These are phyloP conservation scores for Nematostella vectensis DNA, from an alignment of 92 coral and sea anemone species.

Conservation along the genomic window DNA sequence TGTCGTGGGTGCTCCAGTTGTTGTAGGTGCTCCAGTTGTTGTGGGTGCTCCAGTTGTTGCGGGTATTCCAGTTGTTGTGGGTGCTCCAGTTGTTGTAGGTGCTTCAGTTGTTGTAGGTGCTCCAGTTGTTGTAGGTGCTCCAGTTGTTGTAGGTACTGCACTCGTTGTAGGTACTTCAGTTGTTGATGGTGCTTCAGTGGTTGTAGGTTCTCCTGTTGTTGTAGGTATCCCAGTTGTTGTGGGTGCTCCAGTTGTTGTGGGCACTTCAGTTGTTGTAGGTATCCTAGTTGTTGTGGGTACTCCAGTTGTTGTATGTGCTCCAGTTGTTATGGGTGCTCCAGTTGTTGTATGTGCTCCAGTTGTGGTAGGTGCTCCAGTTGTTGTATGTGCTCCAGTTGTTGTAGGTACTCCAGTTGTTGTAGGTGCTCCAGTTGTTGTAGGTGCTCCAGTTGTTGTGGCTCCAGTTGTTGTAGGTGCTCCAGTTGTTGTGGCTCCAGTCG, in stretches of 20 bases:
- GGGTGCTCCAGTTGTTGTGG: slow-evolving; percentile 5
- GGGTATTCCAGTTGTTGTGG: slow-evolving; percentile 16
- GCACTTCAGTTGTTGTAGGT: slow-evolving; percentile 3
- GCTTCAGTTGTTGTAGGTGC: slow-evolving; percentile 20
- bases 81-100: slow-evolving; percentile 16
- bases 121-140: slow-evolving; percentile 11
- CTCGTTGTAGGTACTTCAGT: slow-evolving; percentile 14
- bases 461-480: slow-evolving; percentile 16
- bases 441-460: slow-evolving; percentile 10
- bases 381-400: slow-evolving; percentile 23
- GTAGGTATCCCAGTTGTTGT: slow-evolving; percentile 12
- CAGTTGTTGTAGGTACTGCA: slow-evolving; percentile 14
- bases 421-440: slow-evolving; percentile 17
- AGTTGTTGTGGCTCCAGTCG: slow-evolving; percentile 14
- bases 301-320: not conserved
- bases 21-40: slow-evolving; percentile 14
- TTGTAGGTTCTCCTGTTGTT: slow-evolving; percentile 7
- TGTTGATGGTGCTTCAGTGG: slow-evolving; percentile 14
- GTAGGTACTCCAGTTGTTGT: slow-evolving; percentile 17
- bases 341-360: slow-evolving; percentile 3
- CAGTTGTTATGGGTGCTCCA: slow-evolving; percentile 1
- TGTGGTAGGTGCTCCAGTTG: slow-evolving; percentile 8
- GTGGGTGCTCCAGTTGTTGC: slow-evolving; percentile 4
- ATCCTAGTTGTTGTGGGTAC: not conserved
- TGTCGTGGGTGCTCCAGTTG: slow-evolving; percentile 14